phyloP scores from a whole-genome alignment of 2,113 vertebrate genomes.

The Percopsis transmontana region DNA sequence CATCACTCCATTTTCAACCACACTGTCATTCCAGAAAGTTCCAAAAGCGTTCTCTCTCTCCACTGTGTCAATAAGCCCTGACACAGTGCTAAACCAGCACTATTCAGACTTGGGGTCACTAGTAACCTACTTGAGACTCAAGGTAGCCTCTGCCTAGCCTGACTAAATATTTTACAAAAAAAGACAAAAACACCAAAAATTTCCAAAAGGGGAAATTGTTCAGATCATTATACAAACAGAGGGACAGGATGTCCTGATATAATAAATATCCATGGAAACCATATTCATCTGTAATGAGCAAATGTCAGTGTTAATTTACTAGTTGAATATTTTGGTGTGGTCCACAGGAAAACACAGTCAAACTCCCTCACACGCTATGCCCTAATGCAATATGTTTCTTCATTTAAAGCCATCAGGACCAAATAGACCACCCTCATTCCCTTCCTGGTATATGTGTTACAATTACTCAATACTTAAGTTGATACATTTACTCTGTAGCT shows the following conservation, averaged over 20 bases:
- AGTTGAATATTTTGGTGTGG: slow-evolving; percentile 31
- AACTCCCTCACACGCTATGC: slow-evolving; percentile 49
- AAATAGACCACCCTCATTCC: slow-evolving; percentile 2
- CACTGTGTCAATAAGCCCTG: slow-evolving; percentile 24
- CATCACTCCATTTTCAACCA: slow-evolving; percentile 58
- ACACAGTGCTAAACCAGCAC: slow-evolving; percentile 47
- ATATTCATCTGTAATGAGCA: slow-evolving; percentile 31
- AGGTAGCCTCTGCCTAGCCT: slow-evolving; percentile 23
- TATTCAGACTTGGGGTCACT: slow-evolving; percentile 46
- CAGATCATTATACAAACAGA: slow-evolving; percentile 24
- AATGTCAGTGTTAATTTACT: slow-evolving; percentile 52
- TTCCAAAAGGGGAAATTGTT: neutral
- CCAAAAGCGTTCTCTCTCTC: slow-evolving; percentile 46
- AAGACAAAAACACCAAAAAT: slow-evolving; percentile 4
- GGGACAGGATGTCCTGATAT: slow-evolving; percentile 50
- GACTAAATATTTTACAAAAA: slow-evolving; percentile 14
- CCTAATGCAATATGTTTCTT: slow-evolving; percentile 35
- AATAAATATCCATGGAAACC: slow-evolving; percentile 45
- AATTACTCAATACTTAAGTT: neutral
- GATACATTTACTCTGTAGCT: too few species aligned
- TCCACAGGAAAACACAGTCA: slow-evolving; percentile 54
- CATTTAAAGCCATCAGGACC: slow-evolving; percentile 22
- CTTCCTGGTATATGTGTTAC: neutral
- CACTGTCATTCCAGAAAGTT: slow-evolving; percentile 49
- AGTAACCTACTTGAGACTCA: slow-evolving; percentile 29